Evolutionary conservation across 2,113 vertebrate genomes (phyloP), one percentile per base, ranked within the genome.

Genomic region (Ovis canadensis): DNA sequence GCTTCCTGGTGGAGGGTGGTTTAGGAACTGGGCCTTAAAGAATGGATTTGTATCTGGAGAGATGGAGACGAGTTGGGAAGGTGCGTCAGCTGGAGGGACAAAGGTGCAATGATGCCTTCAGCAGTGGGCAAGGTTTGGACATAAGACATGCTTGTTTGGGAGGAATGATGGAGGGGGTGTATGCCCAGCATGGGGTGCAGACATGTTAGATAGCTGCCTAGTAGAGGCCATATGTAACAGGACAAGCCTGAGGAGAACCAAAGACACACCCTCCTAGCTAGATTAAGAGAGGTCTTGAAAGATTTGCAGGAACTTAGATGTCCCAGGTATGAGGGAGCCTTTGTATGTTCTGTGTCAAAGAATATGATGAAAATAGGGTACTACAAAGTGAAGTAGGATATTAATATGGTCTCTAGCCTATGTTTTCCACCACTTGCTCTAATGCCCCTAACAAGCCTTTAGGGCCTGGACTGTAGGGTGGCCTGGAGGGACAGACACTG

Each of bases 1-100:
- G 19, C 84, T 96, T 90, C 67, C 48, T 23, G 80, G 17, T 7
- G 52, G 67, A 78, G 59, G 25, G 12, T 4, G 36, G 6, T 11
- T 43, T 95, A 52, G 92, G 81, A 95, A 17, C 19, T 48, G 48
- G 95, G 17, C 31, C 62, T 80, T 43, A 54, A 87, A 64, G 45
- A 78, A 82, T 52, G 57, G 31, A 40, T 55, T 59, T 92, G 1
- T 83, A n/a, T 52, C 67, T 91, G 14, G 77, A 93, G 77, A 90
- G 55, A 17, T 0, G 45, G 59, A 94, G 50, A 57, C 0, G 2
- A n/a, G 31, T 17, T 19, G 27, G 60, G 23, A 82, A 64, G 40
- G 29, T 36, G 4, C 23, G 23, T 23, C 7, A 13, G 36, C 29
- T 40, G 50, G 19, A 67, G 45, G 80, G 55, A 23, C 64, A 31